Evolutionary conservation across 2,113 vertebrate genomes (phyloP), one percentile per base, ranked within the genome.

Genomic region (Epinephelus moara): DNA sequence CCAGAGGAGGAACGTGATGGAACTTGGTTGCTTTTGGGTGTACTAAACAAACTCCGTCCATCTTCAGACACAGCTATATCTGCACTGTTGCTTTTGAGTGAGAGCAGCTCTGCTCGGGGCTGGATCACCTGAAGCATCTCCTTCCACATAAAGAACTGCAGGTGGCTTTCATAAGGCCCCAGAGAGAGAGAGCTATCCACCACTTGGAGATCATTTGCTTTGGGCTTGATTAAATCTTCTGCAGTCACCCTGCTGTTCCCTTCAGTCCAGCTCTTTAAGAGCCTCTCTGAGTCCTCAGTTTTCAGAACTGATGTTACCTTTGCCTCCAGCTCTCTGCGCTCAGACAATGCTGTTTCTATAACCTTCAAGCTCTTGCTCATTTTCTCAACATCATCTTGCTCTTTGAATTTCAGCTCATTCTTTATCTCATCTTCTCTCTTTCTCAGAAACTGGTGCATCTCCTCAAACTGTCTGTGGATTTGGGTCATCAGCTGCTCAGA

Each of bases 91-190:
- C 21, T 75, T 37, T 13, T 61, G 12, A 88, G 49, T 13, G 66
- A 70, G 10, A 87, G 79, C 11, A 4, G 18, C 53, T 78, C 76
- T 40, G 69, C 80, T 52, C 42, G 67, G 8, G 90, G 73, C 30
- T 87, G 73, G 61, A 94, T 64, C 42, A 88, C 60, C 74, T 85
- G 77, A 19, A 90, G 87, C 91, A 94, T 91, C 85, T 92, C 87
- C 68, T 93, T 94, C 93, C 93, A 93, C 55, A 93, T 25, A 23
- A 93, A 93, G 78, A 91, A 91, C 86, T 91, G 75, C 66, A 93
- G 75, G 78, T 93, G 91, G 53, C 89, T 93, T 64, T 93, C 91
- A 60, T 86, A 82, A 0, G 89, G 91, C 3, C 83, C 89, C 53
- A 93, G 14, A 15, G 73, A 84, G 6, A 93, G 45, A 47, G 73